Percentiles rank a stretch among this genome's conserved stretches.
These are phyloP conservation scores for Atlantisia rogersi DNA, from an alignment of 2,113 vertebrate genomes.

Conservation along the genomic window DNA sequence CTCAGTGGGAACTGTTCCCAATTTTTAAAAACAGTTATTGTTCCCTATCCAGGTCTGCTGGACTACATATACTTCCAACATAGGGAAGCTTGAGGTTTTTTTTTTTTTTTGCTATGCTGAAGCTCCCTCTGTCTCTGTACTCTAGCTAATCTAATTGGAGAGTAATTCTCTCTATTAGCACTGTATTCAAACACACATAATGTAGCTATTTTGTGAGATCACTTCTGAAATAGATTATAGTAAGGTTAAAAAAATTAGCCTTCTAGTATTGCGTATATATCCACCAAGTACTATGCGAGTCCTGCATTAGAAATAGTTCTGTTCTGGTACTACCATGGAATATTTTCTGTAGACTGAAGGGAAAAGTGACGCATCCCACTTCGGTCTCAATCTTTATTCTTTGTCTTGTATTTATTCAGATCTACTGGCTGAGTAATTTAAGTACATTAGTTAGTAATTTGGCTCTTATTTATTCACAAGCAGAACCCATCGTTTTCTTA, in stretches of 20 bases:
- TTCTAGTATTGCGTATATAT: neutral
- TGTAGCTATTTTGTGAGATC: slow-evolving; percentile 9
- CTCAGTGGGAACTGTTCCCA: neutral
- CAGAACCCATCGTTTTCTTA: neutral
- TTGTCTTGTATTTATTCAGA: neutral
- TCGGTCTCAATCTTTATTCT: neutral
- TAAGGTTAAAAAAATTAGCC: neutral
- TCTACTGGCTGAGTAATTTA: neutral
- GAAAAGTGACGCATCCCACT: neutral
- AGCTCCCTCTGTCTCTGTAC: neutral
- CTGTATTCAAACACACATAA: neutral
- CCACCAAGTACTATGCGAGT: neutral
- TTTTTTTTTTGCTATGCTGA: neutral
- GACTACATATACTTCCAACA: neutral
- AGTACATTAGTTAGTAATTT: neutral
- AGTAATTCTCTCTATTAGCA: slow-evolving; percentile 37
- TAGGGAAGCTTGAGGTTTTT: neutral
- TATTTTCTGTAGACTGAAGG: slow-evolving; percentile 8
- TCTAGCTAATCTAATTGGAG: neutral
- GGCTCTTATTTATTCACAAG: neutral
- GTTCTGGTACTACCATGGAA: neutral
- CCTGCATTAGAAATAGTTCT: slow-evolving; percentile 9
- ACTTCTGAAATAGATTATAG: slow-evolving; percentile 9
- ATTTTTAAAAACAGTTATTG: neutral
- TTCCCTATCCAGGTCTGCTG: neutral